phyloP scores from a whole-genome alignment of 2,888 invertebrate species.

The Drosophila paranaensis region DNA sequence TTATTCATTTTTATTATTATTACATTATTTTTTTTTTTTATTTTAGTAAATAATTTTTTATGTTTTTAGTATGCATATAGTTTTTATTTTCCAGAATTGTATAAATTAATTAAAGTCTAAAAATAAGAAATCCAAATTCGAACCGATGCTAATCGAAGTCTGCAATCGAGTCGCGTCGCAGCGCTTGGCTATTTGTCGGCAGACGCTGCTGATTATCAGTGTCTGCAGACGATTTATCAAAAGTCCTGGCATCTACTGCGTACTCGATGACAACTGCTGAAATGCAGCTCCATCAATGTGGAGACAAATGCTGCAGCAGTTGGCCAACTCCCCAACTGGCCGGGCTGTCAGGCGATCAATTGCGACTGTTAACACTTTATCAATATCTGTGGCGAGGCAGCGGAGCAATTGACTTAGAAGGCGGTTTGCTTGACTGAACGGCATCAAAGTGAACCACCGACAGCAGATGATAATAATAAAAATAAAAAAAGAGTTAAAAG shows the following conservation, averaged over 20 bases:
- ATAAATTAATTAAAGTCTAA: not conserved
- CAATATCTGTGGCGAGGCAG: constrained; percentile 47
- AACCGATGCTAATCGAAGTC: not conserved
- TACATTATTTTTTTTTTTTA: no score
- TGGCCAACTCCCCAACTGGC: not conserved
- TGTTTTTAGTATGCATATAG: not conserved
- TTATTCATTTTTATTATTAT: no score
- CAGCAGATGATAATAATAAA: constrained; percentile 52
- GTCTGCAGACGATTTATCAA: constrained; percentile 42
- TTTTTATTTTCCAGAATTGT: not conserved
- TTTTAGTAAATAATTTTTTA: not conserved
- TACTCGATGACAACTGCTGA: constrained; percentile 45
- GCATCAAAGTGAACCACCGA: constrained; percentile 59
- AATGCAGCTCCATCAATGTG: constrained; percentile 52
- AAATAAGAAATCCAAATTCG: not conserved
- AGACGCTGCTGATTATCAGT: constrained; percentile 33
- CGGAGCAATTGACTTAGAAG: constrained; percentile 44
- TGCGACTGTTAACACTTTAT: constrained; percentile 59
- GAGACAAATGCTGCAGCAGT: constrained; percentile 52
- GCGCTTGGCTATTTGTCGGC: constrained; percentile 18
- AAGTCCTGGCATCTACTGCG: constrained; percentile 15
- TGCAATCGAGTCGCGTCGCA: not conserved
- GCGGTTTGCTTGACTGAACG: constrained; percentile 57
- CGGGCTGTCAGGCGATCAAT: constrained; percentile 45
- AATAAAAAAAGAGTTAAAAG: constrained; percentile 7